Base-by-base conservation (phyloP, 2,888 invertebrate genomes). In the Metacarcinus magister region DNA sequence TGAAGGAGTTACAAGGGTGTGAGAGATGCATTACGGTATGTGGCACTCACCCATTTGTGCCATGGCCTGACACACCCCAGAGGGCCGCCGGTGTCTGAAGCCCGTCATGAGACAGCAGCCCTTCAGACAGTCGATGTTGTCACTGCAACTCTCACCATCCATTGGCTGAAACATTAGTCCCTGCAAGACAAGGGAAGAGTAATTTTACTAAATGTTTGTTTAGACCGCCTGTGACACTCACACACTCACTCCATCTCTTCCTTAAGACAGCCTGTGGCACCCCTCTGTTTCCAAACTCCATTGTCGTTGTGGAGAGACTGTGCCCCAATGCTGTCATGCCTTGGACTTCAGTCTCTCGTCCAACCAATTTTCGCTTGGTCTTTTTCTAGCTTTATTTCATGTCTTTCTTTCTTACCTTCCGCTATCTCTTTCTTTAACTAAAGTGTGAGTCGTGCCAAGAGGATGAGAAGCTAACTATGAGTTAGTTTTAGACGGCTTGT, bases 101-200 rank as follows among this genome's bases (percentile, higher is more conserved):
- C 97, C 95, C 0, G 96, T 95, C 96, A 97, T 96, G 43, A 97
- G 97, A 93, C 97, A 97, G 39, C 97, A 97, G n/a, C 96, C 97
- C 23, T 95, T 94, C 16, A 95, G 89, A 54, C 97, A 97, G 95
- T 97, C 97, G 7, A 91, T 96, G 94, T 97, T 97, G 92, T 97
- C 97, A 39, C 95, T 97, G 87, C 97, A 97, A 13, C 46, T 43
- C 32, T 93, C 89, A 5, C 95, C 96, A 3, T 92, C 91, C 1
- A 67, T n/a, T 5, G 97, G 96, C 13, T 75, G 94, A 93, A 97
- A 97, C 97, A 97, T 97, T n/a, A 97, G 93, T 5, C 96, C 94
- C 97, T 97, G 94, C 2, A 32, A 95, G 19, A 43, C 23, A 39
- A 43, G 5, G 44, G 3, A 90, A 44, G 90, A 46, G n/a, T 13